Evolutionary conservation across 2,888 invertebrate genomes (phyloP).

Genomic region (Carabus problematicus): DNA sequence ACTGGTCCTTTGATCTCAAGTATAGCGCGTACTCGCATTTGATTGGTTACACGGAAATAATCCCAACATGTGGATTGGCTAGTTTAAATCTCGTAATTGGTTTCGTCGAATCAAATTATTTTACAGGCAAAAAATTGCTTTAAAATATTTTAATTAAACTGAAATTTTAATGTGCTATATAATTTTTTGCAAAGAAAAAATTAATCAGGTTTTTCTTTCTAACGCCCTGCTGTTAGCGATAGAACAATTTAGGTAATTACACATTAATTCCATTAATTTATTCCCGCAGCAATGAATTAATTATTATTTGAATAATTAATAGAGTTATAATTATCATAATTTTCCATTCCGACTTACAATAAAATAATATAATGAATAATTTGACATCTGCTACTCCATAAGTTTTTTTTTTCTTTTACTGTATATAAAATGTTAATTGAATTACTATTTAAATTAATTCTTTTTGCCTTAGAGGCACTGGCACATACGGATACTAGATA

Average conservation of each 20-base stretch:
- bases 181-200: not conserved
- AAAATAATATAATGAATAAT: conserved; percentile 40
- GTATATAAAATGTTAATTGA: conserved; percentile 24
- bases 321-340: conserved; percentile 36
- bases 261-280: conserved; percentile 22
- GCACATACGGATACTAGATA: too few relatives aligned
- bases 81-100: too few relatives aligned
- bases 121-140: not conserved
- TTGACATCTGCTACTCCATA: conserved; percentile 33
- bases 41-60: too few relatives aligned
- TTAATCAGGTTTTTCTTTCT: not conserved
- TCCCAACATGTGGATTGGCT: too few relatives aligned
- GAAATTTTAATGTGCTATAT: not conserved
- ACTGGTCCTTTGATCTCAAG: too few relatives aligned
- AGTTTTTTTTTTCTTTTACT: conserved; percentile 16
- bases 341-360: conserved; percentile 22
- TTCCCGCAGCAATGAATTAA: conserved; percentile 32
- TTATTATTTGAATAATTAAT: conserved; percentile 38
- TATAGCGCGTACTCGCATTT: too few relatives aligned
- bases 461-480: too few relatives aligned
- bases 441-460: conserved; percentile 38
- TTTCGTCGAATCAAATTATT: too few relatives aligned
- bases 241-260: too few relatives aligned
- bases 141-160: not conserved
- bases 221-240: too few relatives aligned